Percentiles rank a stretch among this genome's conserved stretches.
Conservation (phyloP, 2,888 invertebrate species). For the Harpagoxenus sublaevis region DNA sequence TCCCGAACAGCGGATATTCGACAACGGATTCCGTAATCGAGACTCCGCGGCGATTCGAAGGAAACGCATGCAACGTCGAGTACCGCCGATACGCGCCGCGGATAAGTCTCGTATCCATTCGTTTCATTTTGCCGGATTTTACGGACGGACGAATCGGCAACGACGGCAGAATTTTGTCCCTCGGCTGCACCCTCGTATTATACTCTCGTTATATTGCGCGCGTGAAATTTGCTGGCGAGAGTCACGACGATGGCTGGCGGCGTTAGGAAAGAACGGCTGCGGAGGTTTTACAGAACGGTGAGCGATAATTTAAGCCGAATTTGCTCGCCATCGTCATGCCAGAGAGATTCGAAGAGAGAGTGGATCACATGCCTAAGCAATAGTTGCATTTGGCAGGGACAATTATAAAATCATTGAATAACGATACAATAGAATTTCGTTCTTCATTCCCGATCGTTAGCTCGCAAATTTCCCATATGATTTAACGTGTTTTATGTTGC, state of each 20-base stretch:
- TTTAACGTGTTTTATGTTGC: neutral
- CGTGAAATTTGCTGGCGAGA: conserved; percentile 29
- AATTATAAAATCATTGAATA: neutral
- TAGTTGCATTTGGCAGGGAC: neutral
- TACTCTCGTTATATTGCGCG: conserved; percentile 28
- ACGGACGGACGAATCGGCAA: conserved; percentile 24
- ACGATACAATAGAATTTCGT: neutral
- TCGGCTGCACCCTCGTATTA: neutral
- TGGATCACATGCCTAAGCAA: neutral
- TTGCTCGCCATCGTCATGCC: neutral
- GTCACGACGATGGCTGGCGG: neutral
- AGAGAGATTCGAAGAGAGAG: neutral
- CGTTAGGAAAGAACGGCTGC: neutral
- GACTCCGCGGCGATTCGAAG: neutral
- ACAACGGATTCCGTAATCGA: neutral
- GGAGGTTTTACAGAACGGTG: neutral
- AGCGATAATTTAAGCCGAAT: conserved; percentile 28
- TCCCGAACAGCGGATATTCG: neutral
- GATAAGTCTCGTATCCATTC: conserved; percentile 30
- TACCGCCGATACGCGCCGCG: neutral
- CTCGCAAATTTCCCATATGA: neutral
- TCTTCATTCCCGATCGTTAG: neutral
- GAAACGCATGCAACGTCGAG: neutral
- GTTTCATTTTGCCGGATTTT: conserved; percentile 54
- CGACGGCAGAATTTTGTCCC: conserved; percentile 22